Percentiles rank a stretch among this genome's conserved stretches.
Evolutionary conservation across 2,888 invertebrate genomes (phyloP).

Genomic region (Cheilosia scutellata): DNA sequence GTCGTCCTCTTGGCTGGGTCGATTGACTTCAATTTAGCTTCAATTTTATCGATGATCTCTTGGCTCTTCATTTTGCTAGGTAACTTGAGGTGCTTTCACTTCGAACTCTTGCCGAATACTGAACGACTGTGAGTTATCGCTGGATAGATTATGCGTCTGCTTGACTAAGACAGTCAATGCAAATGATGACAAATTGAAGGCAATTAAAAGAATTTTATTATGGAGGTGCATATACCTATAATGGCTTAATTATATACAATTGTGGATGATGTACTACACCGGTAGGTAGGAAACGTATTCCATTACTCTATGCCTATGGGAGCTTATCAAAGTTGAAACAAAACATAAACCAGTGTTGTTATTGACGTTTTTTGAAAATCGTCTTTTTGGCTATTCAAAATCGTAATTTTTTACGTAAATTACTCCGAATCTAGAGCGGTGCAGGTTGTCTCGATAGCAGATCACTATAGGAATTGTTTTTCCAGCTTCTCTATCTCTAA

Average conservation of each 20-base stretch:
- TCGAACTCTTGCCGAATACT: constrained; percentile 4
- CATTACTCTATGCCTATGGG: no score
- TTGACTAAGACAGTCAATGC: constrained; percentile 35
- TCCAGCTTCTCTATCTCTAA: no score
- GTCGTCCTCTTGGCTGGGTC: constrained; percentile 81
- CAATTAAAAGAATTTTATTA: constrained; percentile 70
- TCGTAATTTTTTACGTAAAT: no score
- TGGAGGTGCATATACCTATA: constrained; percentile 42
- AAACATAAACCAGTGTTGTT: no score
- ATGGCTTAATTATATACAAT: constrained; percentile 69
- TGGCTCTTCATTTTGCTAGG: constrained; percentile 81
- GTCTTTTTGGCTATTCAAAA: no score
- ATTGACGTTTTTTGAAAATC: no score
- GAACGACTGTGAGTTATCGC: neutral
- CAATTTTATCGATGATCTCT: constrained; percentile 82
- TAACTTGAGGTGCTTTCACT: constrained; percentile 6
- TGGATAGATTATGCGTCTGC: neutral
- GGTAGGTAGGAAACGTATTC: constrained; percentile 30
- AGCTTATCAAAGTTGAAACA: no score
- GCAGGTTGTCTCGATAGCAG: no score
- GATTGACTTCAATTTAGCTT: constrained; percentile 80
- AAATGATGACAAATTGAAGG: constrained; percentile 65
- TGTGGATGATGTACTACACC: constrained; percentile 43
- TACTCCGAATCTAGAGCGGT: no score
- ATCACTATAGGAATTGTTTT: no score